phyloP scores from a whole-genome alignment of 2,797 vertebrate genomes.

The Pantherophis vulpinus region DNA sequence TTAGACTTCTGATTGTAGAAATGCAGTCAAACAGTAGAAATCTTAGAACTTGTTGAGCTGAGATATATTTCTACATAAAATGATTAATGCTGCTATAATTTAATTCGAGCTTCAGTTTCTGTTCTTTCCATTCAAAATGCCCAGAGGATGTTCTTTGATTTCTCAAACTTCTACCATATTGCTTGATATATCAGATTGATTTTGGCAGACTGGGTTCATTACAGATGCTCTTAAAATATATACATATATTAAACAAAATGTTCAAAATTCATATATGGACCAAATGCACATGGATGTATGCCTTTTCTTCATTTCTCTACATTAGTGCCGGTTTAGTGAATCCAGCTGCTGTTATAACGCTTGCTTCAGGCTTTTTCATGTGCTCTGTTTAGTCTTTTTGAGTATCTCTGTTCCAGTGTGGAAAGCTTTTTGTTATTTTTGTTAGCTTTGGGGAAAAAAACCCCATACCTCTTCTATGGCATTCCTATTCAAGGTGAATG shows the following conservation, averaged over 20 bases:
- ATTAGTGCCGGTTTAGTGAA: constrained; percentile 19
- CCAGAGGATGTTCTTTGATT: constrained; percentile 14
- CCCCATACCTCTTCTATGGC: not conserved
- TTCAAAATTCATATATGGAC: constrained; percentile 1
- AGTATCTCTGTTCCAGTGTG: constrained; percentile 6
- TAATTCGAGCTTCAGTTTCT: not conserved
- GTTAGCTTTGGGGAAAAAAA: not conserved
- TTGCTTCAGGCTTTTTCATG: constrained; percentile 11
- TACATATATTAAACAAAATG: not conserved
- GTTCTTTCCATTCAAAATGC: not conserved
- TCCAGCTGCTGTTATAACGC: constrained; percentile 23
- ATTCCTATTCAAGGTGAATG: constrained; percentile 3
- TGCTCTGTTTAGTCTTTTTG: constrained; percentile 22
- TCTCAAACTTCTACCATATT: not conserved
- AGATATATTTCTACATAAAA: not conserved
- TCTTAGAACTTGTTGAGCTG: not conserved
- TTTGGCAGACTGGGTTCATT: not conserved
- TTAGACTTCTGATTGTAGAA: not conserved
- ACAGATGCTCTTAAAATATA: constrained; percentile 3
- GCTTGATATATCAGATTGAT: not conserved
- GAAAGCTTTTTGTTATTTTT: not conserved
- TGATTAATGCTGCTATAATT: not conserved
- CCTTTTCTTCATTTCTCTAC: not conserved
- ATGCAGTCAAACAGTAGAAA: not conserved
- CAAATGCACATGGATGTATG: constrained; percentile 2